phyloP scores from a whole-genome alignment of 2,113 vertebrate species.

The Progne subis region DNA sequence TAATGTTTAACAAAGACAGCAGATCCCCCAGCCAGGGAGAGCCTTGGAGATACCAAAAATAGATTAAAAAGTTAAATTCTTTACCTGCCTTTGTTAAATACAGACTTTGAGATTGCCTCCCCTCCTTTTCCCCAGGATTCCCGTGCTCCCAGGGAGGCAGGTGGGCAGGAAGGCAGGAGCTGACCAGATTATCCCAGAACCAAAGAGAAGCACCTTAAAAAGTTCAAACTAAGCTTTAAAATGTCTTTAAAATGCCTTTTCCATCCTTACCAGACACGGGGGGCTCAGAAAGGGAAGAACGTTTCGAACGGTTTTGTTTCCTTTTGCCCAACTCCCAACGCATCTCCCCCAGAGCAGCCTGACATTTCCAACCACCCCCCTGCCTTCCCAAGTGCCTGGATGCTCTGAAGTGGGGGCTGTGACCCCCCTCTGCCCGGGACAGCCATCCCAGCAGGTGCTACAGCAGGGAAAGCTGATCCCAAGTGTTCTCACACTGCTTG shows the following conservation, averaged over 20 bases:
- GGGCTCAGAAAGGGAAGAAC: background rate
- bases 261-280: background rate
- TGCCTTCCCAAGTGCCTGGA: background rate
- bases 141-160: background rate
- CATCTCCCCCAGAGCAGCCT: background rate
- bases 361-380: background rate
- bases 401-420: fast-evolving
- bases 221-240: background rate
- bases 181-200: background rate
- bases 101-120: background rate
- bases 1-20: background rate
- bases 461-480: background rate
- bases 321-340: background rate
- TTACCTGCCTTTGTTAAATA: constrained; percentile 49
- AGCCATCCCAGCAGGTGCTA: background rate
- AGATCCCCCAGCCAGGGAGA: constrained; percentile 7
- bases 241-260: background rate
- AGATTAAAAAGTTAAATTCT: constrained; percentile 27
- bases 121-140: background rate
- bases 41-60: constrained; percentile 17
- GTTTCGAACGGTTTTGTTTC: background rate
- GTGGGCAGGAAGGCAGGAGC: background rate
- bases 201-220: constrained; percentile 11
- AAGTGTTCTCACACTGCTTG: background rate
- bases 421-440: background rate